Evolutionary conservation across 2,888 invertebrate genomes (phyloP), one percentile per base, ranked within the genome.

Genomic region (Villa cingulata): DNA sequence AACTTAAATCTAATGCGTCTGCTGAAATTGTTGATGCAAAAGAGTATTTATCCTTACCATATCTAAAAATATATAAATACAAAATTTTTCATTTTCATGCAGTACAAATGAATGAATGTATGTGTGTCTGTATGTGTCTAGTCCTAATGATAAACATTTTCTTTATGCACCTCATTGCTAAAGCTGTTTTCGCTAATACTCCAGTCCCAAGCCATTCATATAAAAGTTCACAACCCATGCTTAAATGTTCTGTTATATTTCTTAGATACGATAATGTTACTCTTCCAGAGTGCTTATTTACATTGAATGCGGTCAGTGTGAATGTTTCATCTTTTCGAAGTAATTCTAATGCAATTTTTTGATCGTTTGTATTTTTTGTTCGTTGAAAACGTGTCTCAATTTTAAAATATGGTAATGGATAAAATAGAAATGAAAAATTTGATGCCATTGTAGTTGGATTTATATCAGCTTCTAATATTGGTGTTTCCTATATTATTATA

Each of bases 401-500:
- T 46, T 53, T 48, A 27, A 57, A 16, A 10, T 41, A 48, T 20
- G 42, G 45, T n/a, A 46, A 36, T 10, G 69, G 68, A 55, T 62
- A 63, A 48, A 64, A 68, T 0, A 65, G 41, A 3, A 66, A 51
- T 6, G 60, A 58, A 27, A 69, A 53, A 52, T 69, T 67, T 39
- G 66, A 61, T 1, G 68, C 60, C 48, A 68, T 52, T 10, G 64
- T 62, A 4, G 61, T 59, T 1, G 68, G 68, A 56, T 69, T 65
- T 34, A 69, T 65, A 49, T 69, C 66, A 2, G 65, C 67, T 18
- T 57, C 53, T 37, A 69, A 60, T 7, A 60, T 63, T 29, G 68
- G 68, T 3, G 67, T 66, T 46, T 60, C 55, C 68, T 68, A 16
- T 1, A 43, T 23, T 16, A 34, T 38, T 41, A 41, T n/a, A 9